Conservation (phyloP, 2,888 invertebrate genomes). For the Hyalella azteca region DNA sequence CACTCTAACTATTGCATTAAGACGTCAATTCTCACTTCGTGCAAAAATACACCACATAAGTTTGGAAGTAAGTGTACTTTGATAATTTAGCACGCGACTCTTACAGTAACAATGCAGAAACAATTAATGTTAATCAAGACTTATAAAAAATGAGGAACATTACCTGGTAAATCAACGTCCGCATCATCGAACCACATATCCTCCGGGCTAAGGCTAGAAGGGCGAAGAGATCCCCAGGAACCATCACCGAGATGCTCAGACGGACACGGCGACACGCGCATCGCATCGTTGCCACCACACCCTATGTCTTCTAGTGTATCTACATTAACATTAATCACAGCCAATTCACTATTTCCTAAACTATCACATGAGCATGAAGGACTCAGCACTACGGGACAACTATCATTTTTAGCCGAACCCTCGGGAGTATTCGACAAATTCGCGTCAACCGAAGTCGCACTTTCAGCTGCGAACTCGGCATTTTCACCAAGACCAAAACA, state of each 20-base stretch:
- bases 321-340: not conserved
- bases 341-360: not conserved
- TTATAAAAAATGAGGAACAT: too few relatives aligned
- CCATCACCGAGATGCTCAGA: not conserved
- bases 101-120: too few relatives aligned
- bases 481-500: not conserved
- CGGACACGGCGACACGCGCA: not conserved
- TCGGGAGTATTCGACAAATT: not conserved
- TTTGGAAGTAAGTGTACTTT: too few relatives aligned
- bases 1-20: too few relatives aligned
- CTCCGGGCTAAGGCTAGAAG: not conserved
- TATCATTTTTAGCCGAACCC: not conserved
- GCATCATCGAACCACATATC: constrained; percentile 32
- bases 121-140: too few relatives aligned
- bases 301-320: constrained; percentile 14
- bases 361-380: not conserved
- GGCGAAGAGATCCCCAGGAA: not conserved
- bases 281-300: not conserved
- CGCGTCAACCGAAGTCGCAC: not conserved
- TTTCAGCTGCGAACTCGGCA: not conserved
- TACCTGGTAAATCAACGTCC: constrained; percentile 31
- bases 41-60: too few relatives aligned
- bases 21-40: too few relatives aligned
- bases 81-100: too few relatives aligned
- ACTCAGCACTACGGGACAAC: not conserved